A percentile compares a stretch with the other conserved stretches of the same genome.
Evolutionary conservation across 1,140 invertebrate genomes (phyloP).

Genomic region (Philopotamus ludificatus): DNA sequence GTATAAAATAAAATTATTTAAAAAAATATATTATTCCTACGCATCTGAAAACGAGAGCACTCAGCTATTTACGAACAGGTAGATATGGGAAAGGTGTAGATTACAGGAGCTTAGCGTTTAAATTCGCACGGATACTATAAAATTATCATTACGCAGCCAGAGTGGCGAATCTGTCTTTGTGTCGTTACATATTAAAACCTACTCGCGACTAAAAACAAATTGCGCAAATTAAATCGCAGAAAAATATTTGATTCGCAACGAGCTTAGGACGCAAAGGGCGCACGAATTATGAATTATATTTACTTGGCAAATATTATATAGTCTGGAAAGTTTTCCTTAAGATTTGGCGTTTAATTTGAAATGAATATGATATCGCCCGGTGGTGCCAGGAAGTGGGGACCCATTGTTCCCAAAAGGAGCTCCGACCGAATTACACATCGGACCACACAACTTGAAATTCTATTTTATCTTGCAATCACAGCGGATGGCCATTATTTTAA

Average conservation of each 20-base stretch:
- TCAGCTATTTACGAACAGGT: conserved; percentile 5
- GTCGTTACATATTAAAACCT: conserved; percentile 20
- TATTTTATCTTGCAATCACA: neutral
- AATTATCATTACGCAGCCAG: conserved; percentile 18
- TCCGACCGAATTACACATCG: neutral
- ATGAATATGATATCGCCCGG: neutral
- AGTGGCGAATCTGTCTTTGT: conserved; percentile 10
- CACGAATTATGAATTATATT: too few species aligned
- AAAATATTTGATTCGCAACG: too few species aligned
- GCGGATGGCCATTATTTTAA: neutral
- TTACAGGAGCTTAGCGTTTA: conserved; percentile 21
- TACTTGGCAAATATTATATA: too few species aligned
- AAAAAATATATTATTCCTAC: conserved; percentile 14
- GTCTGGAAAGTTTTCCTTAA: neutral
- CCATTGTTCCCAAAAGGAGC: conserved; percentile 1
- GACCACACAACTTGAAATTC: neutral
- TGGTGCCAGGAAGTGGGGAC: neutral
- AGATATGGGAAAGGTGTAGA: conserved; percentile 11
- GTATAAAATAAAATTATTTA: neutral
- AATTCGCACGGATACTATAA: conserved; percentile 25
- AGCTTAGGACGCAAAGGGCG: too few species aligned
- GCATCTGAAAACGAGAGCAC: conserved; percentile 3
- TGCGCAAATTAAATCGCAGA: too few species aligned
- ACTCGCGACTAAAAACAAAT: too few species aligned
- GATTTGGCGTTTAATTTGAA: neutral